Percentiles rank a stretch among this genome's conserved stretches.
Evolutionary conservation across 2,797 vertebrate species (phyloP).

Genomic region (Vireo griseus): DNA sequence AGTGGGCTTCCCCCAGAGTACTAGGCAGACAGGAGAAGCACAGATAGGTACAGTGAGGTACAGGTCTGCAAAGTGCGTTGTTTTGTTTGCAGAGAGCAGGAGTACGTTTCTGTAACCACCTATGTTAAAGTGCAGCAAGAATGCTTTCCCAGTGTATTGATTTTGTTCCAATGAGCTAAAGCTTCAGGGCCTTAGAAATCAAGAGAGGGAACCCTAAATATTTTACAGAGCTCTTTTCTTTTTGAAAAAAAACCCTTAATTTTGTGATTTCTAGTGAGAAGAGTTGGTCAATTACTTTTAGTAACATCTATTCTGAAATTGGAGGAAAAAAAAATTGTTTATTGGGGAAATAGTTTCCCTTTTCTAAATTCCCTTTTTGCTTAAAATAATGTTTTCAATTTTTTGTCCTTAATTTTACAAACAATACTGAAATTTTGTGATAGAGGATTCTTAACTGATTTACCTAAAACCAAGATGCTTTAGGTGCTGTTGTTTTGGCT

Average conservation of each 20-base stretch:
- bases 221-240: neutral
- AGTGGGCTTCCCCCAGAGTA: fast-evolving
- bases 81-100: neutral
- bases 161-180: neutral
- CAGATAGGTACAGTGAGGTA: fast-evolving
- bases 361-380: neutral
- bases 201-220: neutral
- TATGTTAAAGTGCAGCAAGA: neutral
- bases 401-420: neutral
- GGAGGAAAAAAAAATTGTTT: neutral
- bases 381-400: neutral
- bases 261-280: neutral
- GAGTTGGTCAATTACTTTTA: neutral
- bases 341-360: neutral
- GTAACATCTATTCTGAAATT: neutral
- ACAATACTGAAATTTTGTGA: neutral
- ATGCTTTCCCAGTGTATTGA: fast-evolving
- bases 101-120: neutral
- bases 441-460: neutral
- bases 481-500: too few relatives aligned
- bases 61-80: neutral
- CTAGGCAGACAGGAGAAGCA: neutral
- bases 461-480: neutral
- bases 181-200: neutral
- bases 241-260: neutral